Evolutionary conservation across 2,888 invertebrate species (phyloP), one percentile per base, ranked within the genome.

Genomic region (Yponomeuta evonymella): DNA sequence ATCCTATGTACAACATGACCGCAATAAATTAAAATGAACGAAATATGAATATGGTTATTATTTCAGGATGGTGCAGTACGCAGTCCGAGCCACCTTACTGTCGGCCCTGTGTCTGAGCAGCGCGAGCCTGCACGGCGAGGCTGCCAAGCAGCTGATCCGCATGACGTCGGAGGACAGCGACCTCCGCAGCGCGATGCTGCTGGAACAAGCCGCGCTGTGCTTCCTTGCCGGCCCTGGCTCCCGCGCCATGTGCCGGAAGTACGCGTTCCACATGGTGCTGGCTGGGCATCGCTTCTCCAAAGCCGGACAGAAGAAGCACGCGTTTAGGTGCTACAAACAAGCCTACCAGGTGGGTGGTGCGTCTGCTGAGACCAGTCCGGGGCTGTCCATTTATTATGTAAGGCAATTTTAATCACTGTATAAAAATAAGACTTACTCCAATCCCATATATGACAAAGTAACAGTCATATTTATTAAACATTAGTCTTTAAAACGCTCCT

Each of bases 91-190:
- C 2, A 98, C 98, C 0, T 88, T 99, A 69, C 91, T 99, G 2
- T 97, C 97, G 75, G 95, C 96, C 5, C 97, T 98, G 79, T 97
- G 97, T 79, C 90, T 99, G 70, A 96, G 96, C 84, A 94, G 95
- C 65, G 94, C 95, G 63, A 95, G 95, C 58, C 91, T 96, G 77
- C 96, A 95, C 81, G 95, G 96, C 12, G 99, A 99, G 84, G 98
- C 99, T n/a, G 98, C 99, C 0, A 96, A 96, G 81, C 98, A 98
- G 84, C 94, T 98, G 70, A 98, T 98, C 77, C 95, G 98, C 73
- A 97, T 99, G 97, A 98, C 98, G 11, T 97, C 97, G 76, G 98
- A 99, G 89, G 99, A 99, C 84, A 97, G 98, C n/a, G 99, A 99
- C 89, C 91, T 99, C 71, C 94, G 98, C 71, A 98, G 98, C 75